Evolutionary conservation across 30 jellyfish, hydroid and myxozoan genomes (phyloP).

Genomic region (Aurelia aurita): DNA sequence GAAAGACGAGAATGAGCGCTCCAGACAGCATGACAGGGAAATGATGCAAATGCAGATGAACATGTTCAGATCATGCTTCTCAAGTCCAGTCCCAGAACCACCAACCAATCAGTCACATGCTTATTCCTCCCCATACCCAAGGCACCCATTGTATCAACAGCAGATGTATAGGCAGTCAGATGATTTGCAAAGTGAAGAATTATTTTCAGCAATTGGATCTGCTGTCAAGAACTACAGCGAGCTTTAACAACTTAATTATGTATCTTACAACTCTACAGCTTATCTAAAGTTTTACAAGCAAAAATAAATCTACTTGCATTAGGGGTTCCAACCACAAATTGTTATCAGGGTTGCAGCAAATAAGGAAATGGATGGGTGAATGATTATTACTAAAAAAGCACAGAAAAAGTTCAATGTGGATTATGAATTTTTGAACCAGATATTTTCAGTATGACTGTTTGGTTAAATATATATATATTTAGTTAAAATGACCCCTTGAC

Average conservation of each 20-base stretch:
- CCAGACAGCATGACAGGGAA: conserved; percentile 22
- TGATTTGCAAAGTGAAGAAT: background rate
- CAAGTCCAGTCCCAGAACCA: conserved; percentile 5
- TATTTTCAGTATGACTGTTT: no score
- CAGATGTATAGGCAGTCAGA: conserved; percentile 14
- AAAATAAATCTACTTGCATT: background rate
- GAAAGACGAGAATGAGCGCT: conserved; percentile 11
- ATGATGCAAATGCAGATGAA: conserved; percentile 12
- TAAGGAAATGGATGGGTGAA: no score
- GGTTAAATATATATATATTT: no score
- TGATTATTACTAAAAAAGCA: no score
- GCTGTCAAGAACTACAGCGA: conserved; percentile 20
- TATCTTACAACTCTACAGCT: background rate
- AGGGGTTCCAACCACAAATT: background rate
- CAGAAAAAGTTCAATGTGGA: no score
- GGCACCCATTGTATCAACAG: conserved; percentile 1
- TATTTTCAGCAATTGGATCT: conserved; percentile 18
- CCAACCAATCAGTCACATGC: conserved; percentile 13
- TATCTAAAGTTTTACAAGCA: background rate
- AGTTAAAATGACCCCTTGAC: no score
- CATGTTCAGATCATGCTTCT: conserved; percentile 10
- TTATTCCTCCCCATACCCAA: conserved; percentile 11
- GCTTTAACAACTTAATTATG: background rate
- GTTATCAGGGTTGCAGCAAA: no score
- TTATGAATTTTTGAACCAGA: no score